Conservation (phyloP, 1,140 invertebrate species). For the Hyles euphorbiae region DNA sequence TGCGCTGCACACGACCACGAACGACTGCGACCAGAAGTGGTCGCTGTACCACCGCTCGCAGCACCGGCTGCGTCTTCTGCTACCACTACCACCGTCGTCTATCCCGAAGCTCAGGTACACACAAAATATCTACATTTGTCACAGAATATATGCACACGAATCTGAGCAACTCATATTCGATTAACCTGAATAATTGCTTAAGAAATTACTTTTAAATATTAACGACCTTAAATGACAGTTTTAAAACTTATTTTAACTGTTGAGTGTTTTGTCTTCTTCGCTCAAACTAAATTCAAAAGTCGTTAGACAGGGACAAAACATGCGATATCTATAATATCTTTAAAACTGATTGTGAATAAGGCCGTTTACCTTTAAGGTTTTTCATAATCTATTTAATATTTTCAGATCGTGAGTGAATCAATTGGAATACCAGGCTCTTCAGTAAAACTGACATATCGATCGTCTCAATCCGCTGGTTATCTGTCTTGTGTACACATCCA, state of each 20-base stretch:
- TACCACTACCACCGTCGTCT: conserved; percentile 89
- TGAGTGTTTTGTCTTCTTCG: too few relatives aligned
- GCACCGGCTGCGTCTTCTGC: conserved; percentile 88
- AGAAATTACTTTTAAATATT: too few relatives aligned
- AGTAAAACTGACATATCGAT: conserved; percentile 94
- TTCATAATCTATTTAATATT: conserved; percentile 6
- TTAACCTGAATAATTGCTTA: too few relatives aligned
- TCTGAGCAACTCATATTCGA: too few relatives aligned
- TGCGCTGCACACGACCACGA: conserved; percentile 93
- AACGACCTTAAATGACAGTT: too few relatives aligned
- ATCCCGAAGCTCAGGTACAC: conserved; percentile 89
- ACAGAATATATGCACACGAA: too few relatives aligned
- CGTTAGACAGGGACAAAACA: too few relatives aligned
- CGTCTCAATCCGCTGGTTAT: conserved; percentile 93
- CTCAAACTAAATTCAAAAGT: too few relatives aligned
- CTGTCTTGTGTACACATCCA: conserved; percentile 94
- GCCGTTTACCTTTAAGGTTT: too few relatives aligned
- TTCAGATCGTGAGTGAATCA: conserved; percentile 95
- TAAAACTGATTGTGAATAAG: too few relatives aligned
- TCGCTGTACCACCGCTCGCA: conserved; percentile 88
- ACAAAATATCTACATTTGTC: neutral
- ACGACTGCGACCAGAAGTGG: conserved; percentile 85
- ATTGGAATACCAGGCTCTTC: conserved; percentile 94
- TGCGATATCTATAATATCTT: too few relatives aligned
- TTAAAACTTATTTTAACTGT: too few relatives aligned